phyloP scores from a whole-genome alignment of 2,113 vertebrate species.

The Chauna torquata region DNA sequence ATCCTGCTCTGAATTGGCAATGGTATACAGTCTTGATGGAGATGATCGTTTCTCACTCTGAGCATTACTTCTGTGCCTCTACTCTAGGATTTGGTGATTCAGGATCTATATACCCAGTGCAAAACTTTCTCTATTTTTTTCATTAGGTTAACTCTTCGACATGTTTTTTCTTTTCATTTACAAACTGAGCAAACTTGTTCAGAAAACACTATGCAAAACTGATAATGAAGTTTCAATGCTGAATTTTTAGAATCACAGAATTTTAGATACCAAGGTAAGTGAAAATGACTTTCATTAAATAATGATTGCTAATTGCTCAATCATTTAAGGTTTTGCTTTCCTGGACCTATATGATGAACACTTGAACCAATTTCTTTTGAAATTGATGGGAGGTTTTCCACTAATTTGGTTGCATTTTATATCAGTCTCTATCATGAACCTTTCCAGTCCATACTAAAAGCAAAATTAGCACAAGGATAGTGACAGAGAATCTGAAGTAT shows the following conservation, averaged over 20 bases:
- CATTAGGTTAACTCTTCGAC: accelerated
- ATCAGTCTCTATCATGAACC: not conserved
- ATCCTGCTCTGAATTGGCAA: not conserved
- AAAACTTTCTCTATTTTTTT: not conserved
- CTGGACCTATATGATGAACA: not conserved
- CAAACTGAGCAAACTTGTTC: not conserved
- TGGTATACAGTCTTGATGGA: not conserved
- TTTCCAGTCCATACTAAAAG: not conserved
- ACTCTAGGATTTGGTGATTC: not conserved
- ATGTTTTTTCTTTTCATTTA: not conserved
- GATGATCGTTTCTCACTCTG: not conserved
- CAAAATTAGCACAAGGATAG: not conserved
- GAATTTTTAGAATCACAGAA: not conserved
- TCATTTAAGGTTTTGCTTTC: not conserved
- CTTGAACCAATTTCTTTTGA: not conserved
- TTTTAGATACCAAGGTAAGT: not conserved
- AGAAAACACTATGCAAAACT: not conserved
- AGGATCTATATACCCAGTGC: not conserved
- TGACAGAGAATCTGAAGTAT: not conserved
- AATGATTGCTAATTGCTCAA: not conserved
- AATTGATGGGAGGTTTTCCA: not conserved
- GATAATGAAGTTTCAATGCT: not conserved
- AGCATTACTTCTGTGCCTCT: not conserved
- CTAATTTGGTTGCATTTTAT: not conserved
- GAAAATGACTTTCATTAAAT: not conserved